Evolutionary conservation across 1,140 invertebrate species (phyloP), one percentile per base, ranked within the genome.

Genomic region (Formica selysi): DNA sequence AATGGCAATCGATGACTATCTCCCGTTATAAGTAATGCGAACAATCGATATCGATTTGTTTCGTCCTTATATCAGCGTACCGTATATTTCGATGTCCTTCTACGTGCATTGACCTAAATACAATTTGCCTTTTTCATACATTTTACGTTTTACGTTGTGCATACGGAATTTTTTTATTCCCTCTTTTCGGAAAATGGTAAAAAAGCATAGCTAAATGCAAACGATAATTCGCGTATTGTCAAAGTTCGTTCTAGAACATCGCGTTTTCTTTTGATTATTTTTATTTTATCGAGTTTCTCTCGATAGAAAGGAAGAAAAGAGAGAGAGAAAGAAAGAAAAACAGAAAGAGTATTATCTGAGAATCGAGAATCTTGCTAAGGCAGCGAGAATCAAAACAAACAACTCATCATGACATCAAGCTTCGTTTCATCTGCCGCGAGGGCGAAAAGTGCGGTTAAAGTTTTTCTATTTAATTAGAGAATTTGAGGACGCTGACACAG

Each of bases 401-500:
- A 87, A 73, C 29, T 44, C 36, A 68, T 85, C 59, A 29, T 61
- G 68, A 80, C 76, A 79, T 67, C 76, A 59, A 59, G 36, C 70
- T 57, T 41, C 51, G 51, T 85, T 44, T n/a, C 54, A 59, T 59
- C 73, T 57, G n/a, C 51, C 68, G 38, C 57, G 26, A 67, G 38
- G 44, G 61, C 29, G 87, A 86, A 80, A 86, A 67, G 71, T 71
- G 41, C 65, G 44, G 70, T 54, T 76, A 57, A 70, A 89, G 84
- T 74, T 89, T 71, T 44, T 59, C 88, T 71, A 89, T 89, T 90
- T 87, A 89, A 90, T 90, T 90, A 87, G 71, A 59, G 76, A 80
- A 87, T 90, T 90, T 71, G 65, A 87, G 29, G 29, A 7, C 22
- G 48, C 57, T 29, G 13, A 16, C 48, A 26, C 26, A 64, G 64